Evolutionary conservation across 2,888 invertebrate species (phyloP), one percentile per base, ranked within the genome.

Genomic region (Seira musarum): DNA sequence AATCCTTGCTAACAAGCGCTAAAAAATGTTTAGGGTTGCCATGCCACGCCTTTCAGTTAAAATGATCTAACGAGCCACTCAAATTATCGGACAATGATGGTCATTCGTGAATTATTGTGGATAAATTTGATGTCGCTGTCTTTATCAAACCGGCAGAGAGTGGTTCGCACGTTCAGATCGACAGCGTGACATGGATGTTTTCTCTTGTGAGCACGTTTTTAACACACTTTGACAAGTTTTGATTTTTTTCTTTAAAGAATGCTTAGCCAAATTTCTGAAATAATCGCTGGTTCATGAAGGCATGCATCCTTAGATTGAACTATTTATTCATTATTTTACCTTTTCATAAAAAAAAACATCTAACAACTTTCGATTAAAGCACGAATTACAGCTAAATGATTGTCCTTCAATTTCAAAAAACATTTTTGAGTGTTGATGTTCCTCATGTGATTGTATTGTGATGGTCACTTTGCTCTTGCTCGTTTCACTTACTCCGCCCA

Each of bases 21-120:
- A 60, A 49, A 49, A 79, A 79, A 49, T 57, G 68, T 72, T n/a
- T n/a, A n/a, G n/a, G n/a, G n/a, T n/a, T 30, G 17, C 53, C 15
- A n/a, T 13, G 53, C 53, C 53, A 53, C 53, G 53, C 53, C 53
- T 53, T 53, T 53, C 17, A 53, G 53, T 53, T 30, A 17, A 53
- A 53, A 53, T 2, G 53, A 53, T 53, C 53, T 53, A 53, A 53
- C 53, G 17, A 53, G 53, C 53, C 30, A 8, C 15, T 53, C 6
- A 53, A n/a, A 53, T 53, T 53, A 15, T 53, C 17, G 53, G 53
- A 13, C 53, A 15, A 53, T 53, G 53, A 30, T 30, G 30, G 30
- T 30, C 30, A 30, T 8, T 30, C 30, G 2, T 2, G 53, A 53
- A n/a, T 53, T 30, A 30, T 30, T 30, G 30, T 30, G 30, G 30